These are phyloP conservation scores for Trialeurodes vaporariorum DNA, from an alignment of 1,140 invertebrate species.

Conservation along the genomic window DNA sequence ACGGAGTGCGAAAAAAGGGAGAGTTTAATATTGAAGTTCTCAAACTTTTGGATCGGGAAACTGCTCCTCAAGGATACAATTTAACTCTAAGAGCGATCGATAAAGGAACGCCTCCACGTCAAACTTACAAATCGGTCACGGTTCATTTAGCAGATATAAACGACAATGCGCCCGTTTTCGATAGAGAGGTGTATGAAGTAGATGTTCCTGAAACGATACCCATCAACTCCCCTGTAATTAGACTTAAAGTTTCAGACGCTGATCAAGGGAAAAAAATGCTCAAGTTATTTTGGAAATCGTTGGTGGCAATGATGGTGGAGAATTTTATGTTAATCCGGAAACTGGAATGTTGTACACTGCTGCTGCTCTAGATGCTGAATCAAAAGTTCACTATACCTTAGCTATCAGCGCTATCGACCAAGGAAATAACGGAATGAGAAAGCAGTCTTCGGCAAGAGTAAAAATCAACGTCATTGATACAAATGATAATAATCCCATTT, in stretches of 20 bases:
- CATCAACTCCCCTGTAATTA: constrained; percentile 72
- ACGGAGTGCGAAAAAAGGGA: constrained; percentile 35
- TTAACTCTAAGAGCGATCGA: constrained; percentile 76
- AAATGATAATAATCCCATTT: constrained; percentile 86
- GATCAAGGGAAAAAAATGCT: constrained; percentile 70
- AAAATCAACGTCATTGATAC: constrained; percentile 75
- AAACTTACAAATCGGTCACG: constrained; percentile 59
- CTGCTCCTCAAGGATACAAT: constrained; percentile 66
- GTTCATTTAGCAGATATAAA: constrained; percentile 68
- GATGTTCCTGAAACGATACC: constrained; percentile 79
- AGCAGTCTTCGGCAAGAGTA: constrained; percentile 80
- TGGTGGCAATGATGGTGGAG: constrained; percentile 77
- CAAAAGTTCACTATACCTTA: constrained; percentile 74
- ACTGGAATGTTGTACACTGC: constrained; percentile 83
- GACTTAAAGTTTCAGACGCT: constrained; percentile 72
- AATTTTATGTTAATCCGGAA: constrained; percentile 75
- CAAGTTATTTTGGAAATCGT: constrained; percentile 79
- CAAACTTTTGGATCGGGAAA: constrained; percentile 60
- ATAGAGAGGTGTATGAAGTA: constrained; percentile 75
- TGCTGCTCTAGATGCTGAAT: constrained; percentile 75
- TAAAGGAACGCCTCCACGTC: constrained; percentile 59
- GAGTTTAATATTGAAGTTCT: constrained; percentile 68
- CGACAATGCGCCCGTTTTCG: constrained; percentile 80
- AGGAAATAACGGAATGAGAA: constrained; percentile 66
- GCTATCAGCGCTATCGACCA: constrained; percentile 85